Conservation (phyloP, 2,113 vertebrate genomes). For the Helogale parvula region DNA sequence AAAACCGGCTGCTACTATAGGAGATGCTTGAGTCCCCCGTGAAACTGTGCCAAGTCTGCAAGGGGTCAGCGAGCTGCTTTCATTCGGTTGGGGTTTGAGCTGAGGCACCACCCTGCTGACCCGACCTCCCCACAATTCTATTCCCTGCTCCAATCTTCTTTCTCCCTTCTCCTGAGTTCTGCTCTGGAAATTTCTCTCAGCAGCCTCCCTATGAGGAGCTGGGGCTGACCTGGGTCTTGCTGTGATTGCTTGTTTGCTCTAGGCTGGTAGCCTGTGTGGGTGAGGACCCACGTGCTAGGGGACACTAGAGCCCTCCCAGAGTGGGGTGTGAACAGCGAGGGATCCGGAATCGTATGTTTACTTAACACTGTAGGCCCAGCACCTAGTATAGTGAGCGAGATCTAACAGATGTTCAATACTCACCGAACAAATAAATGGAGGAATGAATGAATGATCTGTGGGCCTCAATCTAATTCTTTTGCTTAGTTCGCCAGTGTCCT, state of each 20-base stretch:
- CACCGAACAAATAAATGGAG: neutral
- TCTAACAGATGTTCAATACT: neutral
- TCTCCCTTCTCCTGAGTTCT: neutral
- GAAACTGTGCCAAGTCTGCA: neutral
- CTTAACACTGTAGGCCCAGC: neutral
- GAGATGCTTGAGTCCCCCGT: fast-evolving
- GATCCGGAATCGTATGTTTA: neutral
- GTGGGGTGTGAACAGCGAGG: neutral
- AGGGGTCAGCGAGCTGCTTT: neutral
- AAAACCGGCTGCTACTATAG: neutral
- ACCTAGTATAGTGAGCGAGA: neutral
- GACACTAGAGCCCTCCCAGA: neutral
- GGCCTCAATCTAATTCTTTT: neutral
- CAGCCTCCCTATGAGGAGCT: neutral
- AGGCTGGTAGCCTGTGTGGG: neutral
- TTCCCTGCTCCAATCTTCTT: neutral
- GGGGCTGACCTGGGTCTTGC: neutral
- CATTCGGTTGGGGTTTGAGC: neutral
- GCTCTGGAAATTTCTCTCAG: neutral
- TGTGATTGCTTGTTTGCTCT: slow-evolving; percentile 23
- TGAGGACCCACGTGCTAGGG: neutral
- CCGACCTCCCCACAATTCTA: neutral
- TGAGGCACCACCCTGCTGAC: neutral
- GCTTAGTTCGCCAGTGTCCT: neutral
- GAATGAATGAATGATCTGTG: neutral